Base-by-base conservation (phyloP, 2,888 invertebrate genomes). In the Malthinus seriepunctatus region DNA sequence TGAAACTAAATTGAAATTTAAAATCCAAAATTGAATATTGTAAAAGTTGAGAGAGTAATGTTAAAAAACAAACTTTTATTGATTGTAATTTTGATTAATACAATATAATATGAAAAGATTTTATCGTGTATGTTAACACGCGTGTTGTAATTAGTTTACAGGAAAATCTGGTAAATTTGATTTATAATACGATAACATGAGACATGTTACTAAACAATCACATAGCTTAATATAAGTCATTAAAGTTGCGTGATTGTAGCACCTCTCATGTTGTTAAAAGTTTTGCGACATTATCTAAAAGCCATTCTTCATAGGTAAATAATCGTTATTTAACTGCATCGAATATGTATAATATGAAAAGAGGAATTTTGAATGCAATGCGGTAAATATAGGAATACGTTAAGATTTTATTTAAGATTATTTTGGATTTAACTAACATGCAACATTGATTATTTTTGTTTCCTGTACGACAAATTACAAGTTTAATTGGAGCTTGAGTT, bases 271-370 rank as follows among this genome's bases (percentile, higher is more conserved):
- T 60, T 54, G 51, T 39, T 57, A 56, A 23, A 50, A 60, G 51
- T 54, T 58, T 58, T 47, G 54, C 60, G 63, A 62, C 66, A 64
- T 62, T 65, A 68, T 65, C 64, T 62, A 60, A 66, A 69, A 67
- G 63, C 62, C 61, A 66, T 69, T 66, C 67, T 63, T 69, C 65
- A 67, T 66, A 67, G 62, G 58, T 61, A 63, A 60, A 62, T 68
- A 67, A 68, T 68, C 66, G 66, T 60, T 60, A 60, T 54, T 60
- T 51, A 60, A 47, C 55, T 60, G 55, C 60, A 60, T 55, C 55
- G 55, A 23, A 23, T 23, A 23, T 23, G 23, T 23, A 23, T 23
- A 23, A 23, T n/a, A n/a, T n/a, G n/a, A 23, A 55, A 55, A 55
- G 54, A 51, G 55, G 51, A 48, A 55, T 51, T 60, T 55, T 55